phyloP scores from a whole-genome alignment of 2,113 vertebrate genomes.

The Mugil cephalus region DNA sequence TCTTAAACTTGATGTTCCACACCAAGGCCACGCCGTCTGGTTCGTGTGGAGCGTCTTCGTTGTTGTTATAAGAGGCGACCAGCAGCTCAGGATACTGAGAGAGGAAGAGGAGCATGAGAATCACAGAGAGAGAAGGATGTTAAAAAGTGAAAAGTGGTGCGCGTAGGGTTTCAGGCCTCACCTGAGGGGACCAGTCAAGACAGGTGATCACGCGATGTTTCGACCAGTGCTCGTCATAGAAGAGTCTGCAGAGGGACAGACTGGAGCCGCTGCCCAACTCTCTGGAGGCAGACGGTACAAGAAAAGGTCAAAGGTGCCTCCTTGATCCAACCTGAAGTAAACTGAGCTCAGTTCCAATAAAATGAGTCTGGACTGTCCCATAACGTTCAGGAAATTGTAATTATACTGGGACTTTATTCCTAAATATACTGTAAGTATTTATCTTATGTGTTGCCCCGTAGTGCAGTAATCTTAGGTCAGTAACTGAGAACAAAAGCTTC shows the following conservation, averaged over 20 bases:
- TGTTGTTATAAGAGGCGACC: slow-evolving; percentile 98
- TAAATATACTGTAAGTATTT: not conserved
- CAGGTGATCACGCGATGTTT: slow-evolving; percentile 98
- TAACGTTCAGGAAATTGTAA: not conserved
- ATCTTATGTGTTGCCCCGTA: too few relatives aligned
- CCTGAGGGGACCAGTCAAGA: slow-evolving; percentile 98
- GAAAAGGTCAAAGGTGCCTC: slow-evolving; percentile 29
- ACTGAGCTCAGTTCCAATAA: not conserved
- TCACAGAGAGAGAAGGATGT: not conserved
- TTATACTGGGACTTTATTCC: not conserved
- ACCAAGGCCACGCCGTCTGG: slow-evolving; percentile 96
- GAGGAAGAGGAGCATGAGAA: not conserved
- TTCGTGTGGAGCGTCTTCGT: slow-evolving; percentile 97
- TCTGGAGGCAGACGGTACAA: slow-evolving; percentile 74
- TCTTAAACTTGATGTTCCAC: slow-evolving; percentile 99
- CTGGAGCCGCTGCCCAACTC: slow-evolving; percentile 93
- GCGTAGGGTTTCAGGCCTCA: slow-evolving; percentile 60
- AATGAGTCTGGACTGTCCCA: not conserved
- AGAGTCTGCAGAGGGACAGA: slow-evolving; percentile 92
- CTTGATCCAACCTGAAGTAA: slow-evolving; percentile 1
- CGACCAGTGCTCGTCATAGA: slow-evolving; percentile 98
- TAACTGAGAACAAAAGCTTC: too few relatives aligned
- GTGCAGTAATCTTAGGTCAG: too few relatives aligned
- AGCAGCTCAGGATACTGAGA: slow-evolving; percentile 94
- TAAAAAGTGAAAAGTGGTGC: not conserved